Percentiles rank a stretch among this genome's conserved stretches.
These are phyloP conservation scores for Mycteria americana DNA, from an alignment of 2,797 vertebrate species.

Conservation along the genomic window DNA sequence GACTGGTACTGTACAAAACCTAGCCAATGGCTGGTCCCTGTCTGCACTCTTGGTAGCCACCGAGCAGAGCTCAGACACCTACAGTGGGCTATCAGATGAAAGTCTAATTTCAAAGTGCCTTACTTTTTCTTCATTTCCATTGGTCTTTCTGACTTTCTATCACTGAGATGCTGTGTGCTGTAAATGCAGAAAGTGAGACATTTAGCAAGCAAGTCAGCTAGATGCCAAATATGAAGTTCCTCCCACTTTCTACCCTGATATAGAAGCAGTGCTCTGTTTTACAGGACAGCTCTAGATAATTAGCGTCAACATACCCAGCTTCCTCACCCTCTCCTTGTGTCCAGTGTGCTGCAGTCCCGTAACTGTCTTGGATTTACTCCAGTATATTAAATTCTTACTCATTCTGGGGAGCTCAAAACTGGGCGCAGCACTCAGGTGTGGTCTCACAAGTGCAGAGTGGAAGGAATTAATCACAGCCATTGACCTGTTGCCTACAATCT, in stretches of 20 bases:
- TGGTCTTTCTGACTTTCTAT: not conserved
- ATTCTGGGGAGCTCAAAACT: not conserved
- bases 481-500: not conserved
- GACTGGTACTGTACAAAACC: not conserved
- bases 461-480: not conserved
- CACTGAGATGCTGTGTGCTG: not conserved
- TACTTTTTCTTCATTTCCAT: not conserved
- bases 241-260: not conserved
- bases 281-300: not conserved
- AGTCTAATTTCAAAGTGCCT: not conserved
- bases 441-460: not conserved
- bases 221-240: not conserved
- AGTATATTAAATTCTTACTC: not conserved
- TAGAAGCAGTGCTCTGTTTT: not conserved
- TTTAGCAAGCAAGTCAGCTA: not conserved
- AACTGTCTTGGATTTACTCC: not conserved
- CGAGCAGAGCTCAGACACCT: not conserved
- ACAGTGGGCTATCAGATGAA: not conserved
- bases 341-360: rapidly evolving
- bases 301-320: not conserved
- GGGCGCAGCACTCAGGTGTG: not conserved
- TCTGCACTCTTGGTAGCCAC: not conserved
- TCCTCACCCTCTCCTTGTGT: not conserved
- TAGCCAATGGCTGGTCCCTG: not conserved
- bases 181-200: not conserved